A percentile compares a stretch with the other conserved stretches of the same genome.
Conservation (phyloP, 1,140 invertebrate genomes). For the Tenebrio molitor region DNA sequence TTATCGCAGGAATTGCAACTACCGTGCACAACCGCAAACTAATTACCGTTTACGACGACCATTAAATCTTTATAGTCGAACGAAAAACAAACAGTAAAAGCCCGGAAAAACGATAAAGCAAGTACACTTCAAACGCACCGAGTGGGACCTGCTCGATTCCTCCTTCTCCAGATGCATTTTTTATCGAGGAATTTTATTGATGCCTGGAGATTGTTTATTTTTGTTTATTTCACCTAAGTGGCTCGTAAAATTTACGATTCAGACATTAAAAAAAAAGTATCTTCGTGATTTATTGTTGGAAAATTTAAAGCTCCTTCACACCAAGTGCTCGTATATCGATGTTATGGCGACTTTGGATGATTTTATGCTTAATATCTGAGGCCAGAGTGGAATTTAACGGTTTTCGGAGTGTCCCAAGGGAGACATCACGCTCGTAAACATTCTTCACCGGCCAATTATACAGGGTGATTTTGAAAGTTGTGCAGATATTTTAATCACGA, state of each 20-base stretch:
- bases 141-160: background rate
- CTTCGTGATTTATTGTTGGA: constrained; percentile 6
- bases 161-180: constrained; percentile 3
- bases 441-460: no score
- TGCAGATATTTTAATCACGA: no score
- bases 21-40: background rate
- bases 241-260: constrained; percentile 23
- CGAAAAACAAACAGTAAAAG: constrained; percentile 6
- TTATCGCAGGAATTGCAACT: background rate
- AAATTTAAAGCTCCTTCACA: constrained; percentile 24
- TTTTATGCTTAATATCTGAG: constrained; percentile 34
- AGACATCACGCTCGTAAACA: constrained; percentile 5
- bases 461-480: no score
- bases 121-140: background rate
- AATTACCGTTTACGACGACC: constrained; percentile 22
- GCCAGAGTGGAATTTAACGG: constrained; percentile 18
- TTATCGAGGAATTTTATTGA: constrained; percentile 14
- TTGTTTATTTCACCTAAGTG: constrained; percentile 25
- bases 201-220: constrained; percentile 20
- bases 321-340: constrained; percentile 30
- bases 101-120: constrained; percentile 2
- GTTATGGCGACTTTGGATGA: constrained; percentile 26
- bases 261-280: constrained; percentile 27
- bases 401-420: constrained; percentile 3
- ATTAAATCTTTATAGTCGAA: constrained; percentile 26